Conservation (phyloP, 1,140 invertebrate species). For the Eciton burchellii region DNA sequence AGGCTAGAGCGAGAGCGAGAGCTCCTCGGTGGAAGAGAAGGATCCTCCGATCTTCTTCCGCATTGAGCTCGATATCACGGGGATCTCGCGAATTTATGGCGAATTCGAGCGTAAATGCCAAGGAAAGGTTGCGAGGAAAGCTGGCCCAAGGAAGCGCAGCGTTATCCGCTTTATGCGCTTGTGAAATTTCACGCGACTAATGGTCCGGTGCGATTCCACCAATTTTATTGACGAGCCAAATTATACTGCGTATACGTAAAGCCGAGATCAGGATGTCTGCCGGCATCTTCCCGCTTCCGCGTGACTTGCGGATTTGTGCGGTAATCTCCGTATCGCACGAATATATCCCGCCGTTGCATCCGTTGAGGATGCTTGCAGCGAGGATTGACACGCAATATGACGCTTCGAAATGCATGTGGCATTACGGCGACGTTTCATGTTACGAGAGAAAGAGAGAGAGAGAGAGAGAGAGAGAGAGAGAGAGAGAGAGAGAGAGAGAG, state of each 20-base stretch:
- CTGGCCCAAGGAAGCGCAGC: background rate
- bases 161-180: conserved; percentile 17
- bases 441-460: background rate
- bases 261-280: background rate
- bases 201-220: background rate
- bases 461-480: background rate
- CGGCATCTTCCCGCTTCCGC: background rate
- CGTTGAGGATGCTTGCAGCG: background rate
- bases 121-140: conserved; percentile 11
- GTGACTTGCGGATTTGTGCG: conserved; percentile 7
- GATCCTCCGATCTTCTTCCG: background rate
- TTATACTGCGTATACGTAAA: background rate
- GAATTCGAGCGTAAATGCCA: conserved; percentile 15
- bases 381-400: background rate
- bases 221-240: conserved; percentile 33
- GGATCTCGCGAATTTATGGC: conserved; percentile 4
- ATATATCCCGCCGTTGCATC: background rate
- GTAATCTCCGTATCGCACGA: background rate
- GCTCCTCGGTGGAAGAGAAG: background rate
- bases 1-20: background rate
- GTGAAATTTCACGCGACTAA: conserved; percentile 38
- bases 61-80: background rate
- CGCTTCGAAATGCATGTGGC: background rate
- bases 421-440: background rate
- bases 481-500: background rate